A percentile compares a stretch with the other conserved stretches of the same genome.
Conservation (phyloP, 2,888 invertebrate genomes). For the Schizotus pectinicornis region DNA sequence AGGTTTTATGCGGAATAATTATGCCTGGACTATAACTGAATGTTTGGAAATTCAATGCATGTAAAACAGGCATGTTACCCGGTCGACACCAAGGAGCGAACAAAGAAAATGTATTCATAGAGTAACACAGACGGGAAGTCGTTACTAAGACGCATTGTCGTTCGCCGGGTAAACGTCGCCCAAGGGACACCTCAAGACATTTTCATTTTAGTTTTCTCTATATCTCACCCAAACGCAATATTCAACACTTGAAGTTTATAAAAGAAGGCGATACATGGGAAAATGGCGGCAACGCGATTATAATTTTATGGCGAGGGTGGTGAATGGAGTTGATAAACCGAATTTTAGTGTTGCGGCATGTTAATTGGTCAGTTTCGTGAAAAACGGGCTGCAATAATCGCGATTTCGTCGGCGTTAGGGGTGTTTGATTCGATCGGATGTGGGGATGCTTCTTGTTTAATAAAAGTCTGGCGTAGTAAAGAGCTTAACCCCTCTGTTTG, state of each 20-base stretch:
- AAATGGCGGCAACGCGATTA: conserved; percentile 1
- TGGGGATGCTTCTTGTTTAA: conserved; percentile 40
- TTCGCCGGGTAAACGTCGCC: conserved; percentile 54
- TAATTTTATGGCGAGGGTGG: background rate
- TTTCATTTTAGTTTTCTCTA: conserved; percentile 57
- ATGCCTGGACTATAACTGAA: conserved; percentile 31
- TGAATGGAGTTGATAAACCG: no score
- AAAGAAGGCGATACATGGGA: conserved; percentile 24
- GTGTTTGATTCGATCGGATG: no score
- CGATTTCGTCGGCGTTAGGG: no score
- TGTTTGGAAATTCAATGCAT: conserved; percentile 58
- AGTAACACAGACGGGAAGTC: conserved; percentile 51
- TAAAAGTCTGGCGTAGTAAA: conserved; percentile 47
- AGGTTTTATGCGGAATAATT: conserved; percentile 26
- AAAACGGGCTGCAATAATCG: no score
- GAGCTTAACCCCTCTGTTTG: conserved; percentile 53
- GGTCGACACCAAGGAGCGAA: conserved; percentile 47
- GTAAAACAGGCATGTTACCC: conserved; percentile 52
- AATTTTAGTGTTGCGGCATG: no score
- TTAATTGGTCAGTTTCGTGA: no score
- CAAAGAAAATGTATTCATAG: conserved; percentile 56
- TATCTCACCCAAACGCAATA: conserved; percentile 46
- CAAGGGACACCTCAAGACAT: conserved; percentile 56
- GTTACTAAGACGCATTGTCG: conserved; percentile 60
- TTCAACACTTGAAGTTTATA: conserved; percentile 40